Percentiles rank a stretch among this genome's conserved stretches.
Evolutionary conservation across 2,888 invertebrate genomes (phyloP).

Genomic region (Thereva nobilitata): DNA sequence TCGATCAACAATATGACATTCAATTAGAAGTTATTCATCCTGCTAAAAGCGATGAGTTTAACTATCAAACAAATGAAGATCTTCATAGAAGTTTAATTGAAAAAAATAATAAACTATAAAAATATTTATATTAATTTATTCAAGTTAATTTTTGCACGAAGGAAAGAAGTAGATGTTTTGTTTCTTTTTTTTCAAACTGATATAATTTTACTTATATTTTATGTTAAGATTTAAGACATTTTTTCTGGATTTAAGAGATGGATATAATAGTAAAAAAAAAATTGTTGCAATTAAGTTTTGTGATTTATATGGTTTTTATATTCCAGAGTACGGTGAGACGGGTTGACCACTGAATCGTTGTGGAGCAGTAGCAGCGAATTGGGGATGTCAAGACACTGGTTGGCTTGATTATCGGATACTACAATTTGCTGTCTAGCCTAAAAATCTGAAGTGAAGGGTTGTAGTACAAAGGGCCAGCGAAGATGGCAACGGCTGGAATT

Average conservation of each 20-base stretch:
- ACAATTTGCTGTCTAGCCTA: too few species aligned
- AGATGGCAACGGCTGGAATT: too few species aligned
- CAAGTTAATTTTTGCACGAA: background rate
- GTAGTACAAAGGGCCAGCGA: too few species aligned
- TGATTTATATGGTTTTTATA: too few species aligned
- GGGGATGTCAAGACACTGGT: too few species aligned
- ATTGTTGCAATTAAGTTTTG: background rate
- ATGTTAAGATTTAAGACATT: constrained; percentile 1
- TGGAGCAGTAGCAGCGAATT: too few species aligned
- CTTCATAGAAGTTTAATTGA: constrained; percentile 3
- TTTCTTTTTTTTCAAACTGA: background rate
- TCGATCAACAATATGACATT: constrained; percentile 85
- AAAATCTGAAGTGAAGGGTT: too few species aligned
- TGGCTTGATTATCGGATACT: too few species aligned
- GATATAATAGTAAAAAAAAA: background rate
- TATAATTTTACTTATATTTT: constrained; percentile 4
- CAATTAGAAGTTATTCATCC: constrained; percentile 60
- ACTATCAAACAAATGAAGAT: background rate
- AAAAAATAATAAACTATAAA: background rate
- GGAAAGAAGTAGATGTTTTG: background rate
- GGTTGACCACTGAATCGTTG: too few species aligned
- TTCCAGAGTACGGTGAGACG: too few species aligned
- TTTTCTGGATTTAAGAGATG: background rate
- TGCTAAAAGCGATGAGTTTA: background rate
- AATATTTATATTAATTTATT: constrained; percentile 1